Conservation (phyloP, 2,888 invertebrate genomes). For the Liopterus haemorrhoidalis region DNA sequence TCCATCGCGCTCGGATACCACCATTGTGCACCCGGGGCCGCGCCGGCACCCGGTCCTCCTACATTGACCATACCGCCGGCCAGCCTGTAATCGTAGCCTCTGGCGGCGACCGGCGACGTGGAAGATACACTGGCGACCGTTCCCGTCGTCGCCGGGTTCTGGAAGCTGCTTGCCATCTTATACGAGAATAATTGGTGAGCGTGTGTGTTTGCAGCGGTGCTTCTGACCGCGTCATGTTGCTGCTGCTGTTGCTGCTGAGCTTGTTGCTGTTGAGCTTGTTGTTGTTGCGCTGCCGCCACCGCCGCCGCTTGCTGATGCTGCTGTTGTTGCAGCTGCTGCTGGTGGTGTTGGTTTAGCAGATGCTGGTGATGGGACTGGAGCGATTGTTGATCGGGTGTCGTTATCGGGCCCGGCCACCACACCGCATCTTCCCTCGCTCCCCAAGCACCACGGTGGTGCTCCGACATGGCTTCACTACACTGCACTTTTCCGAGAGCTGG, state of each 20-base stretch:
- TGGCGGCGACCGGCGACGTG: conserved; percentile 54
- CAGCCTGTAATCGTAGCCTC: conserved; percentile 69
- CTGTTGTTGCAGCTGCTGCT: conserved; percentile 49
- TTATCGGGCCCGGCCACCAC: conserved; percentile 58
- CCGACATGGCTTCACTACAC: conserved; percentile 50
- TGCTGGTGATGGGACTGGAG: conserved; percentile 46
- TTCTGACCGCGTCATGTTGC: conserved; percentile 42
- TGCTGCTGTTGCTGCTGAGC: conserved; percentile 40
- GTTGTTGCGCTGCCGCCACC: conserved; percentile 32
- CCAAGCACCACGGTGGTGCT: conserved; percentile 60
- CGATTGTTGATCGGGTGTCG: conserved; percentile 49
- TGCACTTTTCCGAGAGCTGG: conserved; percentile 28
- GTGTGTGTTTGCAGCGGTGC: conserved; percentile 53
- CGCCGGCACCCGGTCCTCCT: conserved; percentile 44
- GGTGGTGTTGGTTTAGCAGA: conserved; percentile 51
- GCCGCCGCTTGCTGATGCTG: conserved; percentile 33
- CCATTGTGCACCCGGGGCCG: conserved; percentile 58
- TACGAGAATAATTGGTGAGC: conserved; percentile 75
- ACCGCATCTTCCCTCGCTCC: conserved; percentile 57
- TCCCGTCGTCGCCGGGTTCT: conserved; percentile 63
- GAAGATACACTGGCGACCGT: conserved; percentile 58
- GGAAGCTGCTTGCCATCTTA: conserved; percentile 81
- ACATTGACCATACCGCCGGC: conserved; percentile 51
- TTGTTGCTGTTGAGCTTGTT: conserved; percentile 38
- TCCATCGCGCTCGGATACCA: conserved; percentile 65